Evolutionary conservation across 2,888 invertebrate species (phyloP), one percentile per base, ranked within the genome.

Genomic region (Hypercompe scribonia): DNA sequence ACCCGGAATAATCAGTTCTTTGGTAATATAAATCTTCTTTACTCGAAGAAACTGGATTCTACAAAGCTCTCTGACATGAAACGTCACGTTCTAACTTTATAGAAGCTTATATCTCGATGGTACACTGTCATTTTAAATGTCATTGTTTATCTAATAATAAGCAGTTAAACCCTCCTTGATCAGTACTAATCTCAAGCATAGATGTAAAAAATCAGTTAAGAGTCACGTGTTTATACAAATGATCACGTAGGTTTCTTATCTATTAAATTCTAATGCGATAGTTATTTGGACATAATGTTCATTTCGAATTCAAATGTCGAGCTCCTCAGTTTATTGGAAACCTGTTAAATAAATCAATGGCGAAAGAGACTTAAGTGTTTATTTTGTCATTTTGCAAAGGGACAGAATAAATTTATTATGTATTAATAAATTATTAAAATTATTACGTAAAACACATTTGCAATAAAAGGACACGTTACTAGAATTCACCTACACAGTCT

Each of bases 211-310:
- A 65, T 28, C 42, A 42, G 31, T 42, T 31, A 33, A n/a, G 10
- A 33, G 46, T 24, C 66, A 66, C 66, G 46, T 46, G 66, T 46
- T 33, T 31, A 46, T 8, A 21, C 34, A 36, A 54, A 28, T 58
- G 24, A 68, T 58, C 36, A 68, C 36, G 34, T 68, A 58, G n/a
- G 68, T n/a, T 36, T 54, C 36, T 58, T 68, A 68, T 68, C 28
- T 54, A 10, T 58, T 54, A 28, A 58, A 34, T 33, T 68, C 34
- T 54, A 68, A 54, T 54, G 18, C 24, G 34, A 68, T 36, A 24
- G 67, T 24, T 3, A 67, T 67, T 66, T 67, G 24, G 50, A 67
- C n/a, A 34, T 67, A 33, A 50, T 67, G 46, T 67, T 67, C 24
- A 54, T 54, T 54, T n/a, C 3, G n/a, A 54, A 54, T 54, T 54